Conservation (phyloP, 2,888 invertebrate genomes). For the Adineta ricciae region DNA sequence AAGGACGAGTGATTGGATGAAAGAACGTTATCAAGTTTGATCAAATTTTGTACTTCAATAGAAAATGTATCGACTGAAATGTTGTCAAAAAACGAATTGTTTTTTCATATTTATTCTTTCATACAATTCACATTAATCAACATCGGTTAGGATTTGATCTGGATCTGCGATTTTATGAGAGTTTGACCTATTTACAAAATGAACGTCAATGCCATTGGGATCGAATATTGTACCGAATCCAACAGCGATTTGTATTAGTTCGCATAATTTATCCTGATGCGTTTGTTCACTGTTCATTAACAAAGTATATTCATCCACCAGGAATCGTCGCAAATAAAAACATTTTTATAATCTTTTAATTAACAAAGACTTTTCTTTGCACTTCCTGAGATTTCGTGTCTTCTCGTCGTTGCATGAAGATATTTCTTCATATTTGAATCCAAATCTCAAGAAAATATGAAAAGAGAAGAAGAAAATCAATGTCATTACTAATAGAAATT, state of each 20-base stretch:
- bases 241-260: constrained; percentile 20
- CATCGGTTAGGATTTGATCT: not conserved
- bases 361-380: not conserved
- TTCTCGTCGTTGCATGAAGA: not conserved
- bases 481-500: not conserved
- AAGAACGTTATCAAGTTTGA: no score
- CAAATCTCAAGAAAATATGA: not conserved
- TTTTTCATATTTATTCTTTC: no score
- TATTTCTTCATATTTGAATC: not conserved
- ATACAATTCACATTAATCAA: no score
- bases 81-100: no score
- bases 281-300: constrained; percentile 20
- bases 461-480: no score
- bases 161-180: not conserved
- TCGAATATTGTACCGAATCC: constrained; percentile 29
- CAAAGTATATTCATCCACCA: constrained; percentile 25
- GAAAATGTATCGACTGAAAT: no score
- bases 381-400: not conserved
- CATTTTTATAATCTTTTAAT: constrained; percentile 18
- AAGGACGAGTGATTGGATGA: no score
- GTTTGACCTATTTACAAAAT: constrained; percentile 26
- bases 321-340: constrained; percentile 30
- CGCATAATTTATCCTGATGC: constrained; percentile 22
- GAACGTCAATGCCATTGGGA: constrained; percentile 24
- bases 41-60: no score